A percentile compares a stretch with the other conserved stretches of the same genome.
Evolutionary conservation across 2,888 invertebrate genomes (phyloP).

Genomic region (Listrodromus nycthemerus): DNA sequence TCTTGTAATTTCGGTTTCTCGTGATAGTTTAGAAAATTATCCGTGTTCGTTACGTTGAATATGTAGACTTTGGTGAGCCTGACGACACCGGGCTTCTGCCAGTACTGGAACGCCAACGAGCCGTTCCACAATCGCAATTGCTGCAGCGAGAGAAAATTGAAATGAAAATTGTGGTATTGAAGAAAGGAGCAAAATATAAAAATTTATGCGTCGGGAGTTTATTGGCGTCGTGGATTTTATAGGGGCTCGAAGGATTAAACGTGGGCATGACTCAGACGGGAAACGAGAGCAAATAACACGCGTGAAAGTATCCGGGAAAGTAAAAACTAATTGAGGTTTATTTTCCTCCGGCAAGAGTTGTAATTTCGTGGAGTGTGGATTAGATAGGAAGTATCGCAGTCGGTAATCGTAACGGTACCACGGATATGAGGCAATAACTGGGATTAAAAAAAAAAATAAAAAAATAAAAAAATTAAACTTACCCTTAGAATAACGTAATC

Average conservation of each 20-base stretch:
- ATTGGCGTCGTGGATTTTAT: conserved; percentile 16
- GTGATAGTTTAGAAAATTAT: conserved; percentile 90
- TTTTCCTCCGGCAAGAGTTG: conserved; percentile 24
- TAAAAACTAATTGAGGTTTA: conserved; percentile 41
- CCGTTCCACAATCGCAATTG: conserved; percentile 94
- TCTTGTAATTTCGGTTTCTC: conserved; percentile 93
- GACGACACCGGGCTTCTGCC: conserved; percentile 94
- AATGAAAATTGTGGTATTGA: conserved; percentile 14
- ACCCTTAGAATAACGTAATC: conserved; percentile 95
- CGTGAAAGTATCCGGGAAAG: conserved; percentile 51
- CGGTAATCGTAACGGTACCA: conserved; percentile 17
- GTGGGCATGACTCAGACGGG: background rate
- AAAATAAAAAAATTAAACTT: conserved; percentile 75
- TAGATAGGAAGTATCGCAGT: conserved; percentile 17
- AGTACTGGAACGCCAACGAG: conserved; percentile 94
- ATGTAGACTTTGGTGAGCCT: conserved; percentile 94
- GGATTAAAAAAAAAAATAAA: conserved; percentile 9
- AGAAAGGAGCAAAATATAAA: background rate
- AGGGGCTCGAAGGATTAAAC: background rate
- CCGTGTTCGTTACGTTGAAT: conserved; percentile 95
- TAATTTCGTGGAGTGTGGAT: conserved; percentile 30
- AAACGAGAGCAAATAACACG: conserved; percentile 15
- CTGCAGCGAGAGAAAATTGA: conserved; percentile 84
- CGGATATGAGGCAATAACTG: too few relatives aligned
- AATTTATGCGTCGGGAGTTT: background rate